Evolutionary conservation across 2,888 invertebrate genomes (phyloP).

Genomic region (Drosophila buzzatii): DNA sequence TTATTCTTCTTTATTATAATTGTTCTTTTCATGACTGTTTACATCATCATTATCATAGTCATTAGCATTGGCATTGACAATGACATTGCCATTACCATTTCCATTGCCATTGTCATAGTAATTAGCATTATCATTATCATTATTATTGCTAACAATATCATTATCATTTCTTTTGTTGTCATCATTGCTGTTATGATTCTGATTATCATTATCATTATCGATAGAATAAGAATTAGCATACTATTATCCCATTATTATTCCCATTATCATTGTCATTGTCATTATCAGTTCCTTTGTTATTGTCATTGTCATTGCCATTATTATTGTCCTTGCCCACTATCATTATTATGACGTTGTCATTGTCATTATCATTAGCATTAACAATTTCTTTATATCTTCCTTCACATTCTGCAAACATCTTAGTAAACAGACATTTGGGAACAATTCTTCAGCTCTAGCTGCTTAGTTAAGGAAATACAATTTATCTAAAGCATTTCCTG

Average conservation of each 20-base stretch:
- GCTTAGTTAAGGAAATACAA: neutral
- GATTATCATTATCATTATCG: neutral
- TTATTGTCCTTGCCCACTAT: too few species aligned
- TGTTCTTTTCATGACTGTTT: neutral
- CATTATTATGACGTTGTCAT: too few species aligned
- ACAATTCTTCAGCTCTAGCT: too few species aligned
- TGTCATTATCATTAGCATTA: too few species aligned
- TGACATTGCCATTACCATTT: neutral
- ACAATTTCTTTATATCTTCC: neutral
- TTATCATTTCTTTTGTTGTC: neutral
- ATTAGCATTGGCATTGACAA: neutral
- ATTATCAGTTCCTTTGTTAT: too few species aligned
- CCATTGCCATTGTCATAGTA: neutral
- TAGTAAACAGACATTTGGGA: neutral
- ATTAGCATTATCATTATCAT: neutral
- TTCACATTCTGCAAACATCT: neutral
- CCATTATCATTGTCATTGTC: neutral
- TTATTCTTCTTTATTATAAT: neutral
- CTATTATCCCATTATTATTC: neutral
- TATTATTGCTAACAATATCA: neutral
- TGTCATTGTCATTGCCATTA: neutral
- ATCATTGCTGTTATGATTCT: neutral
- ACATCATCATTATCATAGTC: neutral
- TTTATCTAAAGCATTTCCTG: neutral
- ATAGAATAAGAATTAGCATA: neutral